phyloP scores from a whole-genome alignment of 1,140 invertebrate genomes.

The Vollenhovia emeryi region DNA sequence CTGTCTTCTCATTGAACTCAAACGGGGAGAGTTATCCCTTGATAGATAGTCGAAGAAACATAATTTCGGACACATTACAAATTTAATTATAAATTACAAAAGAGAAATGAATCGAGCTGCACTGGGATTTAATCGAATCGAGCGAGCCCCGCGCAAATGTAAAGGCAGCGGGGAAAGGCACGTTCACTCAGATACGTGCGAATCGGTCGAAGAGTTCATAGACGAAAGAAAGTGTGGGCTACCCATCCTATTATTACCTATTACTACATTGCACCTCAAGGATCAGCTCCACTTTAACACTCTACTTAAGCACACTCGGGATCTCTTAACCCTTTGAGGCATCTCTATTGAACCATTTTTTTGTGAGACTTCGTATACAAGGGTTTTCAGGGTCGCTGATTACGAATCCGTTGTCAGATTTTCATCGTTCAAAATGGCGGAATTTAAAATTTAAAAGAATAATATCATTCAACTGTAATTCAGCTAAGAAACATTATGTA shows the following conservation, averaged over 20 bases:
- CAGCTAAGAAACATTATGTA: no score
- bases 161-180: not conserved
- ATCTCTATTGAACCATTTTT: no score
- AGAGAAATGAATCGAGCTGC: not conserved
- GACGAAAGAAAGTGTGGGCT: not conserved
- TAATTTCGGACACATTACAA: not conserved
- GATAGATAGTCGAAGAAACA: not conserved
- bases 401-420: no score
- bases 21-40: not conserved
- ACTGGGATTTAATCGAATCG: not conserved
- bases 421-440: no score
- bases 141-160: not conserved
- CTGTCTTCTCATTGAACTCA: not conserved
- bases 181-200: not conserved
- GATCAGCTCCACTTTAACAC: not conserved
- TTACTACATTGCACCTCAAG: not conserved
- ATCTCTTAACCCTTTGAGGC: conserved; percentile 2
- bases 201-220: not conserved
- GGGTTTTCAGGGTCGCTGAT: no score
- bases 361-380: no score
- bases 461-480: no score
- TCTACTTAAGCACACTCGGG: not conserved
- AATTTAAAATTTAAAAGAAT: no score
- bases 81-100: not conserved
- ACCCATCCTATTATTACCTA: not conserved